Percentiles rank a stretch among this genome's conserved stretches.
Evolutionary conservation across 2,113 vertebrate genomes (phyloP).

Genomic region (Tragelaphus strepsiceros): DNA sequence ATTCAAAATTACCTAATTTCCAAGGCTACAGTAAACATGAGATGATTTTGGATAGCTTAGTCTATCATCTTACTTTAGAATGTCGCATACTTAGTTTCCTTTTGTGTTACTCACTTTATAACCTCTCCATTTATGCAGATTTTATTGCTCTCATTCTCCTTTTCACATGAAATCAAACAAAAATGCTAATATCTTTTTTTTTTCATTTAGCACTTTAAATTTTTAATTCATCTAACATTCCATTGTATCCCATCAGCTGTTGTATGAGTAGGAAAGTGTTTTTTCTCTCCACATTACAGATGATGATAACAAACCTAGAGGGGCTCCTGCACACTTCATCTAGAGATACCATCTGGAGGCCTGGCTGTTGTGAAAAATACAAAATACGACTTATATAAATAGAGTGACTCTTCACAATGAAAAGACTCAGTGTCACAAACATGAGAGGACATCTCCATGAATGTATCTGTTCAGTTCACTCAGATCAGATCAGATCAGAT

Average conservation of each 20-base stretch:
- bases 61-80: background rate
- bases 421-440: background rate
- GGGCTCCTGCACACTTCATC: background rate
- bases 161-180: background rate
- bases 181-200: background rate
- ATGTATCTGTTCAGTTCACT: background rate
- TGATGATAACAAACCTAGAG: background rate
- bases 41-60: background rate
- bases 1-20: background rate
- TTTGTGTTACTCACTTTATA: background rate
- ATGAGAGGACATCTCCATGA: background rate
- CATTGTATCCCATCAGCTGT: background rate
- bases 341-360: background rate
- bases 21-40: background rate
- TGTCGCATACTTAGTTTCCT: no score
- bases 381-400: background rate
- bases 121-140: background rate
- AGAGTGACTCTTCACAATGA: background rate
- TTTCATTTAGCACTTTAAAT: background rate
- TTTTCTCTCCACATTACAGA: background rate
- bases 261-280: background rate
- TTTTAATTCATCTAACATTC: background rate
- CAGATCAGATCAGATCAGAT: background rate
- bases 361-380: background rate
- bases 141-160: background rate